Percentiles rank a stretch among this genome's conserved stretches.
Evolutionary conservation across 2,797 vertebrate genomes (phyloP).

Genomic region (Cyprinodon diabolis): DNA sequence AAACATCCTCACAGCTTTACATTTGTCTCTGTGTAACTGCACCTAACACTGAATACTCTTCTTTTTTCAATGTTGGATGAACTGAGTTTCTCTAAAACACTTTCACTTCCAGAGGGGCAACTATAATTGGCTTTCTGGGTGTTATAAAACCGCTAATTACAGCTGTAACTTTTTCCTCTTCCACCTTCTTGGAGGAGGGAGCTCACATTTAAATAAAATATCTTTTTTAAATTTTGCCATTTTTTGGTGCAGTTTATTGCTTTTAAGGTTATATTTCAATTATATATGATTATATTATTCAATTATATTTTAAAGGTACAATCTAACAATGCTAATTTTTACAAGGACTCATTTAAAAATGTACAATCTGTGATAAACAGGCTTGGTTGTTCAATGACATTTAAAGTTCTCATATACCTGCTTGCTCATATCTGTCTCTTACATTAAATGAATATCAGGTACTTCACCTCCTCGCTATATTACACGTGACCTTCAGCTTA

Average conservation of each 20-base stretch:
- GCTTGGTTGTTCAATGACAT: not conserved
- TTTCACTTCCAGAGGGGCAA: too few species aligned
- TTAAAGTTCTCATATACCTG: not conserved
- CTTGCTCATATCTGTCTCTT: not conserved
- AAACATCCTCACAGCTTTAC: not conserved
- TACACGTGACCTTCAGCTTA: slow-evolving; percentile 16
- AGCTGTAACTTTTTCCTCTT: not conserved
- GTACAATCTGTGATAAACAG: not conserved
- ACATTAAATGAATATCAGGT: slow-evolving; percentile 2
- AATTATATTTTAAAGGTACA: too few species aligned
- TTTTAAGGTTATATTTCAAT: not conserved
- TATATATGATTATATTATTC: too few species aligned
- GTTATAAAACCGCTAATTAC: not conserved
- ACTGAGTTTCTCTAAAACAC: not conserved
- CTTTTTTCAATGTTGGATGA: not conserved
- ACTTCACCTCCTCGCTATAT: not conserved
- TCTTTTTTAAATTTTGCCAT: not conserved
- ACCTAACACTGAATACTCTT: not conserved
- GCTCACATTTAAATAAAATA: not conserved
- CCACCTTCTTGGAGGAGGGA: not conserved
- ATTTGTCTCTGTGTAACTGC: not conserved
- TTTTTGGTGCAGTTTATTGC: not conserved
- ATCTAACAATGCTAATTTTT: not conserved
- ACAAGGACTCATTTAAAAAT: not conserved
- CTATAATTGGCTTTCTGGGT: not conserved